Percentiles rank a stretch among this genome's conserved stretches.
Evolutionary conservation across 2,888 invertebrate species (phyloP).

Genomic region (Bedellia somnulentella): DNA sequence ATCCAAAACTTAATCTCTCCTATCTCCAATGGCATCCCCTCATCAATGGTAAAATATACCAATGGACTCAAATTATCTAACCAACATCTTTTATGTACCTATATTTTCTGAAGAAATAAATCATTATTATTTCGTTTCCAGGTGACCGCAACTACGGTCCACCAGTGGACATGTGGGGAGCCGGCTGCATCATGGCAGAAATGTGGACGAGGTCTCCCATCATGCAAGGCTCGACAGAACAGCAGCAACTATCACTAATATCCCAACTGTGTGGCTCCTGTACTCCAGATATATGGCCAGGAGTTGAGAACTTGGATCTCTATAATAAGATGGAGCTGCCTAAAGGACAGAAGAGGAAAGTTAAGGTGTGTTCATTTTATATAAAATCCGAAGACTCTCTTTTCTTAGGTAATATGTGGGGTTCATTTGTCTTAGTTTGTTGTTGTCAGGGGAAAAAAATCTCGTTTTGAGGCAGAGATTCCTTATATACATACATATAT

Average conservation of each 20-base stretch:
- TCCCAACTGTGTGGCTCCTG: constrained; percentile 96
- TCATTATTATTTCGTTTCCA: constrained; percentile 50
- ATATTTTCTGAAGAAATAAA: too few species aligned
- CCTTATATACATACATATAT: too few species aligned
- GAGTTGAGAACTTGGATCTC: constrained; percentile 85
- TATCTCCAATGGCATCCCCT: too few species aligned
- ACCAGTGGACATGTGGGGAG: constrained; percentile 95
- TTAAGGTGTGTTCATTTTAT: constrained; percentile 28
- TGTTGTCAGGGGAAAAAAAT: too few species aligned
- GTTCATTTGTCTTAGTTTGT: too few species aligned
- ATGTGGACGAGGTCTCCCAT: constrained; percentile 97
- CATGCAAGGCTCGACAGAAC: constrained; percentile 96
- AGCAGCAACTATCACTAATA: constrained; percentile 92
- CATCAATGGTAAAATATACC: too few species aligned
- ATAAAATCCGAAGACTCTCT: too few species aligned
- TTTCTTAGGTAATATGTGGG: too few species aligned
- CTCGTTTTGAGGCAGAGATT: too few species aligned
- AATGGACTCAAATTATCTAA: too few species aligned
- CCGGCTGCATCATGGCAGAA: constrained; percentile 99
- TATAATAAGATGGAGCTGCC: constrained; percentile 87
- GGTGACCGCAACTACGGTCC: constrained; percentile 94
- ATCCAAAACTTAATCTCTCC: too few species aligned
- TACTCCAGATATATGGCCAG: constrained; percentile 91
- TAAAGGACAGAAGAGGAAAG: constrained; percentile 83
- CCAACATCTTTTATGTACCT: too few species aligned